Evolutionary conservation across 1,140 invertebrate genomes (phyloP).

Genomic region (Bombus superbus): DNA sequence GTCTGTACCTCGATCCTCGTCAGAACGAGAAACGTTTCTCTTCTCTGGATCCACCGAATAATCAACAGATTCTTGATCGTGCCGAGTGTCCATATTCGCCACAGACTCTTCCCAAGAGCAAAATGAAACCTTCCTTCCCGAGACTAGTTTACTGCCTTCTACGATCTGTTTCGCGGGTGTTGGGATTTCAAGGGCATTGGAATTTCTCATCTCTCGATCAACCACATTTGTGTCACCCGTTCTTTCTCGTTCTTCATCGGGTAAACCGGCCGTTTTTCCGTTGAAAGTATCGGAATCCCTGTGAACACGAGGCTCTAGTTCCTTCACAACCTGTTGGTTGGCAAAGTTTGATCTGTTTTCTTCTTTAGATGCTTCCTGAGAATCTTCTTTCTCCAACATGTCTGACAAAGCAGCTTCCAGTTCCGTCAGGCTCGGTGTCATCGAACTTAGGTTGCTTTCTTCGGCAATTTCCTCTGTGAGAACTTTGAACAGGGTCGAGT

Average conservation of each 20-base stretch:
- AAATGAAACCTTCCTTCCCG: constrained; percentile 58
- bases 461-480: constrained; percentile 69
- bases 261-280: background rate
- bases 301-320: constrained; percentile 67
- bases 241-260: background rate
- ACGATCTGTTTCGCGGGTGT: constrained; percentile 28
- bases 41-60: background rate
- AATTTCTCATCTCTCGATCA: background rate
- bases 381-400: constrained; percentile 78
- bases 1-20: background rate
- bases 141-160: constrained; percentile 19
- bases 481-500: constrained; percentile 72
- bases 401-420: constrained; percentile 79
- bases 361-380: constrained; percentile 27
- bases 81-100: constrained; percentile 2
- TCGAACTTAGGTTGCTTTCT: constrained; percentile 77
- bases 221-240: background rate
- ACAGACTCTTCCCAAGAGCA: constrained; percentile 60
- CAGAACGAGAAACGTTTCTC: background rate
- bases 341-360: background rate
- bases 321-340: constrained; percentile 53
- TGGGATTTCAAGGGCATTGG: constrained; percentile 4
- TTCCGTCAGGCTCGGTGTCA: constrained; percentile 80
- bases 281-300: constrained; percentile 21
- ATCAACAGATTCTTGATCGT: constrained; percentile 20